Percentiles rank a stretch among this genome's conserved stretches.
Evolutionary conservation across 2,888 invertebrate genomes (phyloP).

Genomic region (Pogonocherus hispidulus): DNA sequence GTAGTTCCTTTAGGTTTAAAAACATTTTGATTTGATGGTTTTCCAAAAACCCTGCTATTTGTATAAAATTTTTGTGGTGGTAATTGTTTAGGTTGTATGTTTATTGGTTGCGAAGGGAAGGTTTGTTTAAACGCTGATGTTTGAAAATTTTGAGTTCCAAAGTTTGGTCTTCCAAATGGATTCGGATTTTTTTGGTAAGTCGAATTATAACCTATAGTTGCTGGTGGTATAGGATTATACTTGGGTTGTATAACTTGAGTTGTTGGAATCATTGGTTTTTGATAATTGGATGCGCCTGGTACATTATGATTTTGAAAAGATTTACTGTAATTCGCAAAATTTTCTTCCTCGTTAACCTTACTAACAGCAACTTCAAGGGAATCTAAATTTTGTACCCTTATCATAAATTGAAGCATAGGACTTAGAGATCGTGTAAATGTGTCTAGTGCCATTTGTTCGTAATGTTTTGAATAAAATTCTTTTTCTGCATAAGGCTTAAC

Average conservation of each 20-base stretch:
- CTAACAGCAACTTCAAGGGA: not conserved
- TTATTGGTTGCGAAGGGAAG: slow-evolving; percentile 13
- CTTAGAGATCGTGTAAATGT: not conserved
- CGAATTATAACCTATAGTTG: not conserved
- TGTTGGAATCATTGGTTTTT: no score
- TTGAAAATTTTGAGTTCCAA: not conserved
- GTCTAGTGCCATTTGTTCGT: not conserved
- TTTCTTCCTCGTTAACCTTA: not conserved
- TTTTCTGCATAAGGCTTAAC: not conserved
- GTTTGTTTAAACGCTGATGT: no score
- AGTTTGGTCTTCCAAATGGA: no score
- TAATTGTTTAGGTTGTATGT: slow-evolving; percentile 10
- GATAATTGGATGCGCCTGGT: no score
- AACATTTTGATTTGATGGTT: not conserved
- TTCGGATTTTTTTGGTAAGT: no score
- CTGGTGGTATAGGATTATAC: no score
- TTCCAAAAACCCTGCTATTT: not conserved
- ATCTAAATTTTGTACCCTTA: not conserved
- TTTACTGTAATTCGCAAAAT: not conserved
- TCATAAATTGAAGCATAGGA: not conserved
- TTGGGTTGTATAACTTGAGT: no score
- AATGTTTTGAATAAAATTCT: not conserved
- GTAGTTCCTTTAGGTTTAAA: slow-evolving; percentile 1
- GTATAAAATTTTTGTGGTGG: not conserved
- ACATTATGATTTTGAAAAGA: no score